Evolutionary conservation across 2,888 invertebrate species (phyloP).

Genomic region (Mycalesis mineus): DNA sequence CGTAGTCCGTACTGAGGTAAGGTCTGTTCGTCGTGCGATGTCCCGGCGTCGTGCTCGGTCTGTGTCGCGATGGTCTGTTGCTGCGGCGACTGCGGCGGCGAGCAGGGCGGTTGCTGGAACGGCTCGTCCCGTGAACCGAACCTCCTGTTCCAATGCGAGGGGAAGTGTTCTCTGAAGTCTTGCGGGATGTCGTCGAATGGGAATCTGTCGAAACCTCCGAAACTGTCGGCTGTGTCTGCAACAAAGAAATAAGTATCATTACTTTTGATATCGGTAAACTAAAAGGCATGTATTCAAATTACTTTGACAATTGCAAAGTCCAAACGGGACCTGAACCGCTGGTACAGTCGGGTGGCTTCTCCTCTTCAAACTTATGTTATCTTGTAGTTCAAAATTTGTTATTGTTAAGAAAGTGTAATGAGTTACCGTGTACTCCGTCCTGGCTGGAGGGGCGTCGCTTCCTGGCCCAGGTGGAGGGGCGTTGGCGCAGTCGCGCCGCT

Average conservation of each 20-base stretch:
- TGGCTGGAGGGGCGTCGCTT: constrained; percentile 69
- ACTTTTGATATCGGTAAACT: constrained; percentile 16
- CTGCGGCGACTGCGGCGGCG: constrained; percentile 42
- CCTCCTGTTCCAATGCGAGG: constrained; percentile 65
- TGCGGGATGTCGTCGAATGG: constrained; percentile 74
- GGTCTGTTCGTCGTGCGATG: constrained; percentile 43
- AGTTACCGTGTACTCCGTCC: constrained; percentile 65
- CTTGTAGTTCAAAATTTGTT: too few species aligned
- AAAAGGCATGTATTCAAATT: too few species aligned
- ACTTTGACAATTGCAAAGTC: too few species aligned
- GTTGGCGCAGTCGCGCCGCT: constrained; percentile 81
- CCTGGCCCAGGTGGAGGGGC: constrained; percentile 70
- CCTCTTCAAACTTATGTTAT: too few species aligned
- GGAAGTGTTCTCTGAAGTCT: constrained; percentile 71
- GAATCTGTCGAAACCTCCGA: constrained; percentile 74
- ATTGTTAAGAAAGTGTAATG: background rate
- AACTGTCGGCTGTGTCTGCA: constrained; percentile 71
- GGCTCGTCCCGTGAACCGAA: constrained; percentile 57
- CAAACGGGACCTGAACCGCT: too few species aligned
- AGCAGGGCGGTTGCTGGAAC: constrained; percentile 42
- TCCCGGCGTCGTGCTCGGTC: constrained; percentile 54
- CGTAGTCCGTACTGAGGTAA: constrained; percentile 83
- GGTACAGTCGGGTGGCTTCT: too few species aligned
- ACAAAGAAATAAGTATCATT: constrained; percentile 47
- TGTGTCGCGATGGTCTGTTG: constrained; percentile 63